phyloP scores from a whole-genome alignment of 92 coral and sea anemone genomes.

The Pocillopora grandis region DNA sequence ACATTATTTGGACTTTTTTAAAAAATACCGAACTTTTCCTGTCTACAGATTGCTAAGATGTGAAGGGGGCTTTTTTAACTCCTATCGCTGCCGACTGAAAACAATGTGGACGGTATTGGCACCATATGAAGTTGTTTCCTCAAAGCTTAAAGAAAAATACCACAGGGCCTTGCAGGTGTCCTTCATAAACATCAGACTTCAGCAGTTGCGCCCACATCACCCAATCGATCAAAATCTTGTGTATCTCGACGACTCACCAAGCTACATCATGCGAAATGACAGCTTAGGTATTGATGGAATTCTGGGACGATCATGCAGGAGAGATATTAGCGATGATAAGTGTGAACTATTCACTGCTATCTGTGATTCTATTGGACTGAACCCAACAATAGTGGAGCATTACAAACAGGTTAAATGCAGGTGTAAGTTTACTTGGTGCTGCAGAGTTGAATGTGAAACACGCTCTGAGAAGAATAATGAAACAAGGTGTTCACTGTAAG shows the following conservation, averaged over 20 bases:
- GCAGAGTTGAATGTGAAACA: slow-evolving; percentile 56
- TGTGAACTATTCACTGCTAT: slow-evolving; percentile 8
- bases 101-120: slow-evolving; percentile 19
- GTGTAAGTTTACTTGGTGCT: slow-evolving; percentile 86
- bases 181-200: slow-evolving; percentile 35
- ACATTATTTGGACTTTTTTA: no score
- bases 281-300: slow-evolving; percentile 67
- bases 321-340: slow-evolving; percentile 23
- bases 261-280: slow-evolving; percentile 59
- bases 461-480: slow-evolving; percentile 35
- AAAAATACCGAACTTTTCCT: no score
- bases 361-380: slow-evolving; percentile 56
- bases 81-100: neutral
- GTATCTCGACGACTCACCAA: slow-evolving; percentile 63
- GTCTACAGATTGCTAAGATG: no score
- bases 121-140: slow-evolving; percentile 62
- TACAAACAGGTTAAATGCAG: slow-evolving; percentile 39
- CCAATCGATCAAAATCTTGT: slow-evolving; percentile 31
- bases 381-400: slow-evolving; percentile 23
- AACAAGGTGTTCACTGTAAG: neutral
- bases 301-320: slow-evolving; percentile 68
- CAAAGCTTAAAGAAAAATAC: slow-evolving; percentile 64
- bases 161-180: slow-evolving; percentile 42
- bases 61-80: no score
- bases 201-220: slow-evolving; percentile 17